These are phyloP conservation scores for Morpho deidamia DNA, from an alignment of 2,888 invertebrate genomes.

Conservation along the genomic window DNA sequence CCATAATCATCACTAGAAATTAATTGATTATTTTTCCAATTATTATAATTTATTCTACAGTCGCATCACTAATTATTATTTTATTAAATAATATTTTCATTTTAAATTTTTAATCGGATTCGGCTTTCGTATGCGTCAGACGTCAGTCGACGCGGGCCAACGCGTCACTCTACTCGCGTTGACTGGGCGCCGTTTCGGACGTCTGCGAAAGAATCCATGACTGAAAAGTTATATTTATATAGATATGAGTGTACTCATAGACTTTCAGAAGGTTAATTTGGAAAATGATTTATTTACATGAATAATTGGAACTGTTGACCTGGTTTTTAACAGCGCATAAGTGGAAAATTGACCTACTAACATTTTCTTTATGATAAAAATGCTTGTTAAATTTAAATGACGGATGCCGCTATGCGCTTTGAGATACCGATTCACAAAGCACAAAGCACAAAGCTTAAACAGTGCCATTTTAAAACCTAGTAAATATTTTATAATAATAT, in stretches of 20 bases:
- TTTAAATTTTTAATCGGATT: constrained; percentile 6
- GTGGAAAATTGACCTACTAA: constrained; percentile 10
- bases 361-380: not conserved
- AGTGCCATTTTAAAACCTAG: no score
- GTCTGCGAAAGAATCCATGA: constrained; percentile 66
- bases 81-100: no score
- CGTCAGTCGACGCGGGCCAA: constrained; percentile 49
- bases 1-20: no score
- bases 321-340: constrained; percentile 2
- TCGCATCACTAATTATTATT: constrained; percentile 8
- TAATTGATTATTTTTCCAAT: no score
- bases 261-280: constrained; percentile 24
- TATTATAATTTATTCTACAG: not conserved
- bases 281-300: constrained; percentile 19
- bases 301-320: constrained; percentile 14
- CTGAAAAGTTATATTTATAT: constrained; percentile 70
- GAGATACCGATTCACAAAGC: no score
- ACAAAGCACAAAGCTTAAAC: no score
- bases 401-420: no score
- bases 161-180: constrained; percentile 58
- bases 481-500: no score
- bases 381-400: no score
- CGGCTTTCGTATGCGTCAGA: constrained; percentile 38
- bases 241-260: constrained; percentile 46
- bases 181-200: constrained; percentile 66